phyloP scores from a whole-genome alignment of 2,113 vertebrate species.

The Lutjanus erythropterus region DNA sequence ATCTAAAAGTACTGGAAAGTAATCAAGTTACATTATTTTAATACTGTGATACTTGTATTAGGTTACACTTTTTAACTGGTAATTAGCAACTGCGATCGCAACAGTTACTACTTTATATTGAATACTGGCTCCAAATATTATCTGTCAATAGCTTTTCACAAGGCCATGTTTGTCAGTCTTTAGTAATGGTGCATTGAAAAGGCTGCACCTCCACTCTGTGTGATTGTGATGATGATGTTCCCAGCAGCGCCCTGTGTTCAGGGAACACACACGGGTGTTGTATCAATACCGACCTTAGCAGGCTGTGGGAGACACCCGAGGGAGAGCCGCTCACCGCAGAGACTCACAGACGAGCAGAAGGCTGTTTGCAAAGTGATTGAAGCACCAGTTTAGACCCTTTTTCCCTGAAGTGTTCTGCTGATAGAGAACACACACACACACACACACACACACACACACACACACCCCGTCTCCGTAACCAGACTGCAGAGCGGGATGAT shows the following conservation, averaged over 20 bases:
- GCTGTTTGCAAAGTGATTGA: slow-evolving; percentile 34
- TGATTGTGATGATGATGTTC: slow-evolving; percentile 10
- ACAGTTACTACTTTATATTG: neutral
- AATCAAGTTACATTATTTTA: too few species aligned
- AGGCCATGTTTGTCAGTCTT: neutral
- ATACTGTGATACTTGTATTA: too few species aligned
- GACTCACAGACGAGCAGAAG: slow-evolving; percentile 17
- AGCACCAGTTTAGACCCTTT: slow-evolving; percentile 19
- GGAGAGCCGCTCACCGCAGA: slow-evolving; percentile 41
- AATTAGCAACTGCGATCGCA: neutral
- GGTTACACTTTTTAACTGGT: too few species aligned
- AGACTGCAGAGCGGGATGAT: neutral
- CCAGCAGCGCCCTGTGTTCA: slow-evolving; percentile 17
- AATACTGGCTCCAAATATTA: neutral
- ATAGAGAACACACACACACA: slow-evolving; percentile 21
- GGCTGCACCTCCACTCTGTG: slow-evolving; percentile 2
- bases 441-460: too few species aligned
- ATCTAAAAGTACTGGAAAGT: too few species aligned
- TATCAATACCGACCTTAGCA: slow-evolving; percentile 30
- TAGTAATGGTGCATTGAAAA: neutral
- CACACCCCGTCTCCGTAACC: slow-evolving; percentile 1
- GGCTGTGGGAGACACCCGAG: slow-evolving; percentile 38
- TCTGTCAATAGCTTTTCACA: too few species aligned
- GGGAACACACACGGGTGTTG: slow-evolving; percentile 34
- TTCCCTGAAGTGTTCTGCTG: slow-evolving; percentile 24